phyloP scores from a whole-genome alignment of 2,888 invertebrate species.

The Camponotus fellah region DNA sequence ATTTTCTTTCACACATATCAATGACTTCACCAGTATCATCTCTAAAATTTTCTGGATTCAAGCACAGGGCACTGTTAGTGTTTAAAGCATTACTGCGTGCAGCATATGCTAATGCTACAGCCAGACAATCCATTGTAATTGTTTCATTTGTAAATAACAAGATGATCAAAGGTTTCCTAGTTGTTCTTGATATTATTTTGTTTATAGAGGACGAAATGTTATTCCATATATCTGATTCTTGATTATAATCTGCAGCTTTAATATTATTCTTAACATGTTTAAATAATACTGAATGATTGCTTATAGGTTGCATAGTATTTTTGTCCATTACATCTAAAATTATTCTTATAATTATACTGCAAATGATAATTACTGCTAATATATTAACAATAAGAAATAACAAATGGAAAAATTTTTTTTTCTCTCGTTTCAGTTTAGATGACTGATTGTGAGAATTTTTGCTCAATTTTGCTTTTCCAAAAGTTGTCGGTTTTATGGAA shows the following conservation, averaged over 20 bases:
- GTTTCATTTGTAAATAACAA: constrained; percentile 83
- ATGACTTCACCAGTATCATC: constrained; percentile 83
- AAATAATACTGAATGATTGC: neutral
- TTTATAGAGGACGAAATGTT: constrained; percentile 81
- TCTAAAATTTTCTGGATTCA: constrained; percentile 78
- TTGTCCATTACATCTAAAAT: neutral
- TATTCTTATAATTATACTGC: neutral
- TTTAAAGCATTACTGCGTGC: constrained; percentile 79
- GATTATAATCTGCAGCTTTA: neutral
- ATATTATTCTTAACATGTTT: neutral
- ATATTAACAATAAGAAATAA: neutral
- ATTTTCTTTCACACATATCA: constrained; percentile 59
- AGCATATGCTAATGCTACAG: constrained; percentile 80
- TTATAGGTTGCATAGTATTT: neutral
- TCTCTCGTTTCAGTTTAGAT: neutral
- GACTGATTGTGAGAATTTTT: neutral
- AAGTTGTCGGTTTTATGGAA: neutral
- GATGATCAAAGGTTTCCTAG: constrained; percentile 83
- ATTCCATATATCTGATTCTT: constrained; percentile 59
- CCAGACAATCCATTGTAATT: constrained; percentile 78
- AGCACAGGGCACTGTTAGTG: constrained; percentile 42
- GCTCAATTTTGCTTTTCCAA: neutral
- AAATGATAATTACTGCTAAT: neutral
- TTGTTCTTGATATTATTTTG: constrained; percentile 73
- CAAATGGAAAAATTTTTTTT: neutral